These are phyloP conservation scores for Heliconius charithonia DNA, from an alignment of 2,888 invertebrate genomes.

Conservation along the genomic window DNA sequence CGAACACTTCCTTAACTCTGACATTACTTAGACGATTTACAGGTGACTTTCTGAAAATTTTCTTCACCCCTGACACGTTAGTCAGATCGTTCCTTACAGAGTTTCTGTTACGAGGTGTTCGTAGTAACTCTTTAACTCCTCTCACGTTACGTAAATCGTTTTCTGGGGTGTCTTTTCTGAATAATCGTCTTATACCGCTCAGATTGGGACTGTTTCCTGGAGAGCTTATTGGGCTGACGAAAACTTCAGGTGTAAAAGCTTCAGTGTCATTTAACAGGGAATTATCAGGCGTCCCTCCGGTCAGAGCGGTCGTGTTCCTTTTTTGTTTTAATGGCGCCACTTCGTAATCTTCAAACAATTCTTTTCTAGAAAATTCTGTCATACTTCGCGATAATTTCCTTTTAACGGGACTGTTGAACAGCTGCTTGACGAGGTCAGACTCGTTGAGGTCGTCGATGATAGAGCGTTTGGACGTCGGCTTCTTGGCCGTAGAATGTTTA, in stretches of 20 bases:
- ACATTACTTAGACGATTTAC: constrained; percentile 65
- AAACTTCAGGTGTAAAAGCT: constrained; percentile 63
- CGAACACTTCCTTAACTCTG: constrained; percentile 68
- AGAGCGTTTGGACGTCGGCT: constrained; percentile 75
- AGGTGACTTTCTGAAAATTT: constrained; percentile 64
- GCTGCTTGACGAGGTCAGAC: constrained; percentile 72
- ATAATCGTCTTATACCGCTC: constrained; percentile 61
- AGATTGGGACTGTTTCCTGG: constrained; percentile 60
- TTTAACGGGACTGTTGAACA: constrained; percentile 79
- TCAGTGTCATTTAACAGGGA: constrained; percentile 56
- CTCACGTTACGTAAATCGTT: constrained; percentile 62
- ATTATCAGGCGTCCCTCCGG: constrained; percentile 53
- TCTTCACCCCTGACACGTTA: constrained; percentile 70
- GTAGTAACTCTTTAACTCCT: constrained; percentile 58
- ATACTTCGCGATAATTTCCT: constrained; percentile 79
- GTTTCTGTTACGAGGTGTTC: constrained; percentile 59
- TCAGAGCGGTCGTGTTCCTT: constrained; percentile 56
- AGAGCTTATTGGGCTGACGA: constrained; percentile 67
- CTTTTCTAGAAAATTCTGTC: constrained; percentile 69
- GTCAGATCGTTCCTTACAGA: constrained; percentile 70
- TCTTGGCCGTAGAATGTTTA: constrained; percentile 78
- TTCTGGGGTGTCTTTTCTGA: constrained; percentile 57
- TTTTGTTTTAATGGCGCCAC: constrained; percentile 49
- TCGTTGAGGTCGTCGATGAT: constrained; percentile 75
- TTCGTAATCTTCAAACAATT: constrained; percentile 60